phyloP scores from a whole-genome alignment of 2,888 invertebrate species.

The Lochmaea crataegi region DNA sequence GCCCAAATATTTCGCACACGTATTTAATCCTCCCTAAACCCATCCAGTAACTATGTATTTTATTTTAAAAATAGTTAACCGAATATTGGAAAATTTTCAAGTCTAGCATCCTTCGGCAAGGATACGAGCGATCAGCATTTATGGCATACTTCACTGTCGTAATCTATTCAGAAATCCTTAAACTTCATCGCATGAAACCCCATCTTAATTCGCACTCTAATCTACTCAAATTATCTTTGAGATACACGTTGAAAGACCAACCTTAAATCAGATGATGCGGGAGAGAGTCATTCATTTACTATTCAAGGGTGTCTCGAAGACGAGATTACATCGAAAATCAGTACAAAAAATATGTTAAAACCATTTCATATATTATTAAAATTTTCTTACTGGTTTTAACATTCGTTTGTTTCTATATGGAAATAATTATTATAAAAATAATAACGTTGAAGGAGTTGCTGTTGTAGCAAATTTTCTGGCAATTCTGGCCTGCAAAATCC shows the following conservation, averaged over 20 bases:
- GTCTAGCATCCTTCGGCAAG: neutral
- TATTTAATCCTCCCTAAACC: too few relatives aligned
- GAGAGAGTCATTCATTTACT: neutral
- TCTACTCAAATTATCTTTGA: constrained; percentile 12
- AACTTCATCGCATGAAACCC: constrained; percentile 8
- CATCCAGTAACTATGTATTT: neutral
- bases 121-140: neutral
- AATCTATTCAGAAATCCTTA: constrained; percentile 14
- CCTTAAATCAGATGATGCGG: neutral
- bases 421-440: too few relatives aligned
- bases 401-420: too few relatives aligned
- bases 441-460: too few relatives aligned
- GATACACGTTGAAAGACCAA: neutral
- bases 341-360: neutral
- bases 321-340: too few relatives aligned
- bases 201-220: constrained; percentile 14
- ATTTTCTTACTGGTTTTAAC: too few relatives aligned
- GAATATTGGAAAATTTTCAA: neutral
- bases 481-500: too few relatives aligned
- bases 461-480: too few relatives aligned
- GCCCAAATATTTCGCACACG: too few relatives aligned
- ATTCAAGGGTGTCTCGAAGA: too few relatives aligned
- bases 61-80: neutral
- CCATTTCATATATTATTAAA: too few relatives aligned
- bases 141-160: constrained; percentile 10